Evolutionary conservation across 2,888 invertebrate species (phyloP), one percentile per base, ranked within the genome.

Genomic region (Choreutis nemorana): DNA sequence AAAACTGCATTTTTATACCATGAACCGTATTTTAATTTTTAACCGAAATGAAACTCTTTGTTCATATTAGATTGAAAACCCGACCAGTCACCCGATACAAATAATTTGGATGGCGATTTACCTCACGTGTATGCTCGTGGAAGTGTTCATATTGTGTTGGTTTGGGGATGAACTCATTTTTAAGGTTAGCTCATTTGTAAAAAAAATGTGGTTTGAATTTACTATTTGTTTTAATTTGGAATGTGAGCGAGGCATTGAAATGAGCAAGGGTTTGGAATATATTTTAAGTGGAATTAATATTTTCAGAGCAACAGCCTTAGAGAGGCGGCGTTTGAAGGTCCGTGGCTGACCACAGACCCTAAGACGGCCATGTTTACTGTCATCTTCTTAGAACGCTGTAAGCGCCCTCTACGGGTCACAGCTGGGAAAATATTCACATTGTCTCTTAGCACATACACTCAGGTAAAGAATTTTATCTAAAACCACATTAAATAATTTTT

Each of bases 371-470:
- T 59, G 43, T 55, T 59, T 24, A 44, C 82, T 10, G 53, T 81
- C 12, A 51, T 83, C 12, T 77, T 81, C 31, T 51, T 80, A 40
- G 73, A 75, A 34, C 59, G 81, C 39, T 77, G 80, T 40, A 80
- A 82, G 37, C 67, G 63, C 10, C 81, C 82, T 1, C 50, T 83
- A 27, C 53, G 55, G 21, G 62, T 83, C 3, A 75, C 73, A 0
- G 82, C 83, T 14, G 82, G 82, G 4, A 82, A 82, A 49, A 67
- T 82, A 41, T 77, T 77, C 34, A 79, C 61, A 1, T 55, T 83
- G 10, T 82, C 82, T 2, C 56, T 82, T 14, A 61, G 67, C 29
- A 80, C 81, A 12, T 77, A 83, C 33, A 83, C 80, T 14, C 55
- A 66, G 33, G 83, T 82, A 56, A 71, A n/a, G 18, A 6, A 18